These are phyloP conservation scores for Agonopterix alstromeriana DNA, from an alignment of 2,888 invertebrate species.

Conservation along the genomic window DNA sequence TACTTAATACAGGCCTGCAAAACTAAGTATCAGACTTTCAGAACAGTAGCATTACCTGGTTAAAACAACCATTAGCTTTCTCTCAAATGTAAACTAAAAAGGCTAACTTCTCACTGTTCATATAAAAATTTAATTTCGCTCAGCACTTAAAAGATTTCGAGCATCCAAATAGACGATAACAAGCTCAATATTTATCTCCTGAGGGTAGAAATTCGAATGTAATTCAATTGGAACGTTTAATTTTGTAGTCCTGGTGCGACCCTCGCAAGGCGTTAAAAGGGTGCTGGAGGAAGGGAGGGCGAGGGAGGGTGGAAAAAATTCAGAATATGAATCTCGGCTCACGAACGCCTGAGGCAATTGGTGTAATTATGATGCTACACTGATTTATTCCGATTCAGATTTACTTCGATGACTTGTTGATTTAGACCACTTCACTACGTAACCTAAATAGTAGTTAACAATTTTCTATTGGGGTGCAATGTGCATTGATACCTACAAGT, in stretches of 20 bases:
- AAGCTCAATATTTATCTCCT: conserved; percentile 30
- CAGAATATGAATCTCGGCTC: neutral
- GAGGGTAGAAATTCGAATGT: conserved; percentile 46
- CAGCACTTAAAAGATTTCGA: conserved; percentile 20
- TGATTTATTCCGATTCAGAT: conserved; percentile 38
- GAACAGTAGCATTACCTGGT: no score
- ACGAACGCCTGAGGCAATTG: conserved; percentile 28
- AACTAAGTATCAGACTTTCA: no score
- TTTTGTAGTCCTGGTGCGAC: conserved; percentile 37
- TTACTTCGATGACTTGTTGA: no score
- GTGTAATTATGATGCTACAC: conserved; percentile 38
- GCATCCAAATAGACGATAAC: conserved; percentile 29
- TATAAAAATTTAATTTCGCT: conserved; percentile 10
- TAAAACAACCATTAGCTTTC: no score
- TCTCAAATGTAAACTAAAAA: no score
- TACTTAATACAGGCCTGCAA: no score
- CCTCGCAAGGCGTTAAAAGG: conserved; percentile 58
- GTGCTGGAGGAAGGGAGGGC: conserved; percentile 41
- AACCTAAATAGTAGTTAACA: no score
- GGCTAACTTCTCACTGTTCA: neutral
- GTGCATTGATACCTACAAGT: no score
- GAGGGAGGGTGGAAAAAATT: conserved; percentile 45
- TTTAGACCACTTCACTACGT: no score
- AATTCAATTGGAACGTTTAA: conserved; percentile 58
- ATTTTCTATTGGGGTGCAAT: no score